Percentiles rank a stretch among this genome's conserved stretches.
Evolutionary conservation across 2,888 invertebrate species (phyloP).

Genomic region (Notodonta ziczac): DNA sequence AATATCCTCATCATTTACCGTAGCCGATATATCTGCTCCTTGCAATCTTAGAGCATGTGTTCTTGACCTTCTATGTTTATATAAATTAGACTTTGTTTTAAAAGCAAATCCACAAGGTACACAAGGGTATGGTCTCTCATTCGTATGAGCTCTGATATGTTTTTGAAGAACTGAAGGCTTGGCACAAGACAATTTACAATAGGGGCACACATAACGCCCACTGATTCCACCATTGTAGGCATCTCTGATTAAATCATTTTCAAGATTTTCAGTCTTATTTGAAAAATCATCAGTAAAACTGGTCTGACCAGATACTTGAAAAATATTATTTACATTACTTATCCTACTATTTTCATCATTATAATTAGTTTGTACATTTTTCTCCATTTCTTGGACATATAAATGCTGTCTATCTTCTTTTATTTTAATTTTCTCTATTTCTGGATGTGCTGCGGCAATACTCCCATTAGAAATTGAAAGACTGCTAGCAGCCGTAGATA

Average conservation of each 20-base stretch:
- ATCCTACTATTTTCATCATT: conserved; percentile 75
- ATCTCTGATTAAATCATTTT: conserved; percentile 81
- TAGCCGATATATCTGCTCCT: conserved; percentile 82
- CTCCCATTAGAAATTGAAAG: conserved; percentile 74
- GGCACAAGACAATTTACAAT: conserved; percentile 94
- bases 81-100: conserved; percentile 96
- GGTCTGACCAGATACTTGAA: conserved; percentile 82
- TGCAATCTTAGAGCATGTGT: conserved; percentile 88
- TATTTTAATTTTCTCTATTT: conserved; percentile 76
- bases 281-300: conserved; percentile 82
- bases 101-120: conserved; percentile 95
- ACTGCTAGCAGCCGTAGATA: conserved; percentile 60
- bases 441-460: conserved; percentile 77
- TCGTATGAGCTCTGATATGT: conserved; percentile 97
- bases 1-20: conserved; percentile 84
- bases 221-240: conserved; percentile 69
- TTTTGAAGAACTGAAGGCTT: conserved; percentile 97
- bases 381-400: conserved; percentile 58
- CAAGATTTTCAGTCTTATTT: conserved; percentile 83
- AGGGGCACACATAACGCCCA: conserved; percentile 93
- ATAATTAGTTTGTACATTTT: conserved; percentile 84
- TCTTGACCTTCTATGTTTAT: conserved; percentile 93
- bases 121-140: conserved; percentile 96
- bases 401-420: conserved; percentile 55
- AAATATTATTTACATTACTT: conserved; percentile 79